Percentiles rank a stretch among this genome's conserved stretches.
phyloP scores from a whole-genome alignment of 2,797 vertebrate species.

The Cirrhinus mrigala region DNA sequence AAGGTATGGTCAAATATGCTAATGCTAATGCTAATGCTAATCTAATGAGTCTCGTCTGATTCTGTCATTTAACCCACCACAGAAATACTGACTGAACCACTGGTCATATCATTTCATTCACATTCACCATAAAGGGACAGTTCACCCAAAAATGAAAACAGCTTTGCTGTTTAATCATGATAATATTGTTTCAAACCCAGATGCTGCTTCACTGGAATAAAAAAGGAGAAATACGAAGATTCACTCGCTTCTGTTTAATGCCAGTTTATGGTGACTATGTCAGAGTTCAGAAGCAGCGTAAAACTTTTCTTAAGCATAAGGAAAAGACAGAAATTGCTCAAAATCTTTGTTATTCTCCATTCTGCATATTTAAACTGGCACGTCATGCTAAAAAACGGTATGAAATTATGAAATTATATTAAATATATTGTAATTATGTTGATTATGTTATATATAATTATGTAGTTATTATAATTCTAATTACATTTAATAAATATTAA shows the following conservation, averaged over 20 bases:
- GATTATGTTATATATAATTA: neutral
- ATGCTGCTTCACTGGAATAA: neutral
- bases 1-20: constrained; percentile 80
- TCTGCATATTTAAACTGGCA: too few species aligned
- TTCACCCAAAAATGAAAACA: neutral
- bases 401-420: too few species aligned
- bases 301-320: neutral
- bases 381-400: too few species aligned
- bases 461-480: neutral
- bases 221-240: neutral
- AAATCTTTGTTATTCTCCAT: neutral
- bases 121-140: neutral
- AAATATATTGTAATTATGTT: neutral
- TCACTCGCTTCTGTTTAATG: neutral
- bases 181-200: neutral
- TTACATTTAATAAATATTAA: neutral
- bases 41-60: neutral
- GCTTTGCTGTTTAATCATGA: neutral
- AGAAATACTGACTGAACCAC: neutral
- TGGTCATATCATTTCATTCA: neutral
- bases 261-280: neutral
- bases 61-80: neutral
- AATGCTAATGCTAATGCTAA: neutral
- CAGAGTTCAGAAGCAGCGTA: neutral
- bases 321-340: too few species aligned